Evolutionary conservation across 2,888 invertebrate genomes (phyloP).

Genomic region (Syrista parreyssii): DNA sequence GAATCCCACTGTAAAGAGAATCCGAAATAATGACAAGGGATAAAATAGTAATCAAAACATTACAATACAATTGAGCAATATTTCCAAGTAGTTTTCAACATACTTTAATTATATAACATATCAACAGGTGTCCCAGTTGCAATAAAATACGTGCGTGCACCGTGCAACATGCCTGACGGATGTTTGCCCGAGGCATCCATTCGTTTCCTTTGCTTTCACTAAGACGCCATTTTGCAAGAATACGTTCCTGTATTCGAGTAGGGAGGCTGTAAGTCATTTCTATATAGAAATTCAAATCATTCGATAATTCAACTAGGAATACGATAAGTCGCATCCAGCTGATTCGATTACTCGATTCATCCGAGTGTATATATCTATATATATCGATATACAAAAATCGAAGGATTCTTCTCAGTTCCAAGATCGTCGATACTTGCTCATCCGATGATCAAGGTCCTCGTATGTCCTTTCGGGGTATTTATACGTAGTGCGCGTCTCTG

Average conservation of each 20-base stretch:
- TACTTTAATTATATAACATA: neutral
- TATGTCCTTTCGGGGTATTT: slow-evolving; percentile 43
- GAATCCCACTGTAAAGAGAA: neutral
- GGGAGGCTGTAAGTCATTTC: neutral
- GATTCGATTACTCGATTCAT: neutral
- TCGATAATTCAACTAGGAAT: neutral
- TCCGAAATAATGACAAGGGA: neutral
- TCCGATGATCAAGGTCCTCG: slow-evolving; percentile 40
- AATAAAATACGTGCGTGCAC: neutral
- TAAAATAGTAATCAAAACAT: neutral
- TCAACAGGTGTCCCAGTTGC: neutral
- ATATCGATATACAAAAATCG: neutral
- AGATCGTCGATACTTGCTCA: slow-evolving; percentile 29
- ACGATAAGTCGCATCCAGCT: neutral
- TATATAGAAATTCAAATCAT: neutral
- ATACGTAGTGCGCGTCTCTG: slow-evolving; percentile 27
- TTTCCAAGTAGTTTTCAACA: neutral
- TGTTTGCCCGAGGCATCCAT: neutral
- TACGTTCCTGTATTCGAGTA: neutral
- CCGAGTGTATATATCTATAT: neutral
- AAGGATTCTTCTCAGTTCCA: neutral
- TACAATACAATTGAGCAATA: neutral
- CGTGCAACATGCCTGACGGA: neutral
- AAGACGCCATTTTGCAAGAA: neutral
- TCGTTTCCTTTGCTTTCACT: neutral